Evolutionary conservation across 1,140 invertebrate species (phyloP).

Genomic region (Pogonomyrmex californicus): DNA sequence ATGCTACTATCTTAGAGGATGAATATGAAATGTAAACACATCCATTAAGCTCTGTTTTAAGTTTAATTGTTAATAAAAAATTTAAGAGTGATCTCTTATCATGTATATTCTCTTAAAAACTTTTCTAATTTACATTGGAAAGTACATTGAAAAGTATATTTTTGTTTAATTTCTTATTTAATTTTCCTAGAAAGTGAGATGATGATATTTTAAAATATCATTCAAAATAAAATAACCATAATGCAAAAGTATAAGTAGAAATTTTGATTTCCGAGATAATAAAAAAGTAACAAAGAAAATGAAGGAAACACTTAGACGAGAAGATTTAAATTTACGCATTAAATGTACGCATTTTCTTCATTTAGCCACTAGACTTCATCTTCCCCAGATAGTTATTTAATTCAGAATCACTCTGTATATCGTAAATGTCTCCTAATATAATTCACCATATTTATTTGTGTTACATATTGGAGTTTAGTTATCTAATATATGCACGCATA

Average conservation of each 20-base stretch:
- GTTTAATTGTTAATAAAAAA: no score
- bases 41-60: no score
- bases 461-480: slow-evolving; percentile 42
- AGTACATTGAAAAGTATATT: no score
- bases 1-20: not conserved
- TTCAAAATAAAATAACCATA: not conserved
- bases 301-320: not conserved
- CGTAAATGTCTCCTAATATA: slow-evolving; percentile 66
- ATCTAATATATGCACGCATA: slow-evolving; percentile 44
- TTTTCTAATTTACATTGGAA: no score
- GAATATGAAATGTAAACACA: not conserved
- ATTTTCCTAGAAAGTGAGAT: not conserved
- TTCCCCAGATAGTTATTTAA: not conserved
- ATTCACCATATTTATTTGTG: slow-evolving; percentile 69
- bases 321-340: not conserved
- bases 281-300: not conserved
- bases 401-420: not conserved
- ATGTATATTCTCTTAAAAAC: no score
- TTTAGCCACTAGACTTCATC: not conserved
- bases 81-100: no score
- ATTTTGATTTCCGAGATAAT: not conserved
- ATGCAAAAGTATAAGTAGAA: not conserved
- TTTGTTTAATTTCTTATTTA: not conserved
- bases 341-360: not conserved
- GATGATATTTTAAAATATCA: not conserved